Conservation (phyloP, 2,888 invertebrate genomes). For the Cryptophagus acutangulus region DNA sequence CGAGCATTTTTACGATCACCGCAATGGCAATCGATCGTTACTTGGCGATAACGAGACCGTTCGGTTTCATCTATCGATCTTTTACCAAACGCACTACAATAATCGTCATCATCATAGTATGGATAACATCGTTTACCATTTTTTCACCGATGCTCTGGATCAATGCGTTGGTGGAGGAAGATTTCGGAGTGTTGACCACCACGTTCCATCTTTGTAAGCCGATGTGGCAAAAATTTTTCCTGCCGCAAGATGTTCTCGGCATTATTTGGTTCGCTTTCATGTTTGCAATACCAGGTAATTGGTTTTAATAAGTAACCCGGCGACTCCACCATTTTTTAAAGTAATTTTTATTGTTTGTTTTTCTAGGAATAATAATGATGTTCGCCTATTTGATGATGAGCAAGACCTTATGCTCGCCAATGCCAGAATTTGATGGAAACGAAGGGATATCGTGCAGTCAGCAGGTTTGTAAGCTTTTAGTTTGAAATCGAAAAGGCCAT, state of each 20-base stretch:
- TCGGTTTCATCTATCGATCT: slow-evolving; percentile 65
- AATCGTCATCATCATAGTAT: slow-evolving; percentile 59
- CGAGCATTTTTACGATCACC: slow-evolving; percentile 74
- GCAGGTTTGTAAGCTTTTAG: slow-evolving; percentile 52
- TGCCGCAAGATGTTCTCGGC: slow-evolving; percentile 59
- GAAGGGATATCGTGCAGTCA: slow-evolving; percentile 61
- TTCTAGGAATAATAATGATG: slow-evolving; percentile 63
- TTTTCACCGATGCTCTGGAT: slow-evolving; percentile 59
- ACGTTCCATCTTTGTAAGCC: slow-evolving; percentile 53
- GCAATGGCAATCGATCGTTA: slow-evolving; percentile 75
- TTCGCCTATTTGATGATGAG: slow-evolving; percentile 68
- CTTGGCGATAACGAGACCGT: slow-evolving; percentile 69
- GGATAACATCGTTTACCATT: slow-evolving; percentile 62
- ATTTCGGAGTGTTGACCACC: slow-evolving; percentile 12
- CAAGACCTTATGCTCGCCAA: slow-evolving; percentile 61
- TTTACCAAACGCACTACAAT: slow-evolving; percentile 64
- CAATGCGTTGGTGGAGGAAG: slow-evolving; percentile 16
- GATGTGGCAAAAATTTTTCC: slow-evolving; percentile 54
- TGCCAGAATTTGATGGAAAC: slow-evolving; percentile 64
- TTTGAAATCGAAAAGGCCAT: background rate
- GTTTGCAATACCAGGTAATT: slow-evolving; percentile 70
- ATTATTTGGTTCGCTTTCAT: slow-evolving; percentile 68
- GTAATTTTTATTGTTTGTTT: slow-evolving; percentile 26
- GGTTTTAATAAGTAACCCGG: no score
- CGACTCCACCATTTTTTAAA: background rate